Evolutionary conservation across 1,140 invertebrate genomes (phyloP).

Genomic region (Bombus confusus): DNA sequence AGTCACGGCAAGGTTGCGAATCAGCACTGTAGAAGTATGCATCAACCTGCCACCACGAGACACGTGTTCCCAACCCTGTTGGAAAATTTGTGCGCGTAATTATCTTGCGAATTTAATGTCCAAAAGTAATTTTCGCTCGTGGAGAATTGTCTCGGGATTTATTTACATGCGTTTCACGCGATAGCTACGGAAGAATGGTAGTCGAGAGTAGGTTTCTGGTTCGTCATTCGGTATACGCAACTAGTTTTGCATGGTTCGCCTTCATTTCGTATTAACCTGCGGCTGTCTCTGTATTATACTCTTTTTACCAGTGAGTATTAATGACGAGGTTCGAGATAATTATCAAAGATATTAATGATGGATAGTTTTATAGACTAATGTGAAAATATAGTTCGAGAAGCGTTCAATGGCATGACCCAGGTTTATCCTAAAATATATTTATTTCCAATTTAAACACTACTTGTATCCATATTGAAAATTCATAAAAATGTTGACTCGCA

Average conservation of each 20-base stretch:
- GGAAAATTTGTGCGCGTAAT: constrained; percentile 29
- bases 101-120: constrained; percentile 35
- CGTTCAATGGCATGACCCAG: no score
- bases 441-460: no score
- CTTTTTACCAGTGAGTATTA: no score
- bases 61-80: neutral
- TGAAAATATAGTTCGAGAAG: no score
- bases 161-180: constrained; percentile 6
- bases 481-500: no score
- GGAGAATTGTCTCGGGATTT: constrained; percentile 25
- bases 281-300: no score
- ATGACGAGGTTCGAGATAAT: no score
- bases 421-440: no score
- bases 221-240: neutral
- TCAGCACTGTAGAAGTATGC: neutral
- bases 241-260: neutral
- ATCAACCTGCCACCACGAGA: neutral
- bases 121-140: constrained; percentile 17
- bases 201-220: neutral
- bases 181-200: constrained; percentile 3
- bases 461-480: no score
- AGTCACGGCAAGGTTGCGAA: neutral
- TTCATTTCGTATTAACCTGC: neutral
- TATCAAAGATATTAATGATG: no score
- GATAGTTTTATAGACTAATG: no score